Evolutionary conservation across 2,888 invertebrate genomes (phyloP), one percentile per base, ranked within the genome.

Genomic region (Caenorhabditis becei): DNA sequence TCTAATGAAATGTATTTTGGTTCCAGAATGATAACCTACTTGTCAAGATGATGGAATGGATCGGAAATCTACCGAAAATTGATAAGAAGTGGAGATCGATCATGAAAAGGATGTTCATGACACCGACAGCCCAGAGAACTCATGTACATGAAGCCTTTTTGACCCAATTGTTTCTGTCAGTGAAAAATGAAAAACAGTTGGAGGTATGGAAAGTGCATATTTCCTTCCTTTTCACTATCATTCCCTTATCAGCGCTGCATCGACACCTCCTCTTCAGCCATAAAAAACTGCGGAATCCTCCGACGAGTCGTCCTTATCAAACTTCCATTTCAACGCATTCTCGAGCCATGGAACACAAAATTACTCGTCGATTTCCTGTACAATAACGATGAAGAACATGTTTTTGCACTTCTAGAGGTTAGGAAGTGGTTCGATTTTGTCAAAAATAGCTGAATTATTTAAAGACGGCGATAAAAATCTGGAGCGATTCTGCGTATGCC

Each of bases 101-200:
- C 18, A 56, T 61, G 53, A 0, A 28, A 37, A 20, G 23, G 3
- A 8, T 81, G 1, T 59, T 81, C 41, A 5, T 16, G 26, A 59
- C 53, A 20, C 72, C 72, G 7, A 53, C 71, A 8, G 10, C 24
- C 23, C 44, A 41, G 16, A 67, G 69, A 0, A 32, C 53, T 44
- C 65, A 58, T 23, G 61, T 77, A n/a, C 70, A 77, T 18, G 77
- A 67, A 37, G 41, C 71, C 4, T 69, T 77, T 0, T n/a, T 81
- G 10, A 65, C 75, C 0, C 14, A 49, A 0, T 23, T 72, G 8
- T 62, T 81, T 16, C 26, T 63, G 24, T 44, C 32, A 2, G 70
- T 63, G 2, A 32, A 58, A 18, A 44, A 14, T 23, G 53, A 54
- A 23, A 10, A 41, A 16, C 41, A 51, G 1, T 23, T 75, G 47